Evolutionary conservation across 2,113 vertebrate species (phyloP), one percentile per base, ranked within the genome.

Genomic region (Sinocyclocheilus anshuiensis): DNA sequence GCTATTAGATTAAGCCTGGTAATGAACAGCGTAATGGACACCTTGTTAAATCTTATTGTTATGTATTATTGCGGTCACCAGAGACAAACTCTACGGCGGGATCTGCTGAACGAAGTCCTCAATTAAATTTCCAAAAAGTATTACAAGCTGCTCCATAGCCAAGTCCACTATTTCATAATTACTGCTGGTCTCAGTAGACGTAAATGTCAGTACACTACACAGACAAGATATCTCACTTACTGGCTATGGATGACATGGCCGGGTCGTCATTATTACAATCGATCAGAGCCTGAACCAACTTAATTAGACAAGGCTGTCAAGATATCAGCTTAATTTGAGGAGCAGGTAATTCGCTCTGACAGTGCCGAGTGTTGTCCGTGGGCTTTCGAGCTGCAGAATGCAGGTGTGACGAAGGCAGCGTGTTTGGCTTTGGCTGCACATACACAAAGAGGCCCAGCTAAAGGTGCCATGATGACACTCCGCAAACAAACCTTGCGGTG

Each of bases 21-120:
- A 91, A 92, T 91, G 90, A 90, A 89, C 86, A 88, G 83, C 63
- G 55, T 89, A 90, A 92, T 92, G 87, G 89, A 90, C 89, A 89
- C 89, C 86, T 89, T 89, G 87, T 90, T 89, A 89, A 92, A 91
- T 90, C 80, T 81, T 84, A 91, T 91, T 90, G 86, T 87, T 92
- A 87, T 89, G 75, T 77, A 88, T 90, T 92, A 91, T 86, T 63
- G 86, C 82, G 87, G 89, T 88, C 90, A 87, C 85, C 74, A 59
- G 90, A 92, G 89, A 90, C 84, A 86, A 89, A 84, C 69, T 82
- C 59, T 48, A 33, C 77, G 3, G 26, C 18, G 57, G 83, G 80
- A 84, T 80, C 67, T 74, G 55, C 48, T 45, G 50, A 90, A 88
- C 81, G 42, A 84, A 83, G 71, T 55, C 89, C 67, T 77, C 77